A percentile compares a stretch with the other conserved stretches of the same genome.
Evolutionary conservation across 2,113 vertebrate genomes (phyloP).

Genomic region (Hypocryptadius cinnamomeus): DNA sequence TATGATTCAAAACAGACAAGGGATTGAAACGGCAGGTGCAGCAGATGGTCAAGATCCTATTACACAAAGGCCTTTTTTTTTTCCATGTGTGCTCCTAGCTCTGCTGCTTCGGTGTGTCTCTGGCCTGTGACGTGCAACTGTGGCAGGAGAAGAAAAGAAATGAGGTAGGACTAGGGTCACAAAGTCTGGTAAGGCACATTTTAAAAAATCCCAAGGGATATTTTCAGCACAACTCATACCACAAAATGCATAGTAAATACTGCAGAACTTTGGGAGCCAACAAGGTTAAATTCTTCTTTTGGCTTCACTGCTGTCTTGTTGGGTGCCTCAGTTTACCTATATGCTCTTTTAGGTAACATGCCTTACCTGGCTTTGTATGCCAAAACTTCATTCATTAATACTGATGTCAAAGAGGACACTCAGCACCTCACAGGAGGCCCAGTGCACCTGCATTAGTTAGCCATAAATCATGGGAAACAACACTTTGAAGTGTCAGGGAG

Average conservation of each 20-base stretch:
- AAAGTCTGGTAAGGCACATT: background rate
- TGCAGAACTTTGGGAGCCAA: background rate
- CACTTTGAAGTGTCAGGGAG: constrained; percentile 51
- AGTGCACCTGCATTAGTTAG: constrained; percentile 54
- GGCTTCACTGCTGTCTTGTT: background rate
- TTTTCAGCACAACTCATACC: background rate
- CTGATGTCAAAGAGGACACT: constrained; percentile 19
- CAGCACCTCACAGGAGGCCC: constrained; percentile 36
- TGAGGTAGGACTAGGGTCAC: background rate
- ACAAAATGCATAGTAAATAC: background rate
- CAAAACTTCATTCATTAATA: constrained; percentile 39
- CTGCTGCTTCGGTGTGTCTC: background rate
- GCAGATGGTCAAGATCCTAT: constrained; percentile 33
- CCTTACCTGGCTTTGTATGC: background rate
- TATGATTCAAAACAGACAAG: constrained; percentile 19
- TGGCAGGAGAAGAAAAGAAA: background rate
- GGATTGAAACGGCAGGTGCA: constrained; percentile 19
- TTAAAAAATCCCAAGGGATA: background rate
- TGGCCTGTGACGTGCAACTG: background rate
- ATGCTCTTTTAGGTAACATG: background rate
- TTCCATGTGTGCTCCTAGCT: background rate
- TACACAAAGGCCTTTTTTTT: background rate
- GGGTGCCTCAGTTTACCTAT: constrained; percentile 24
- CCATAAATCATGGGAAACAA: constrained; percentile 55
- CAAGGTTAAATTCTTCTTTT: background rate